phyloP scores from a whole-genome alignment of 2,888 invertebrate genomes.

The Ramazzottius varieornatus region DNA sequence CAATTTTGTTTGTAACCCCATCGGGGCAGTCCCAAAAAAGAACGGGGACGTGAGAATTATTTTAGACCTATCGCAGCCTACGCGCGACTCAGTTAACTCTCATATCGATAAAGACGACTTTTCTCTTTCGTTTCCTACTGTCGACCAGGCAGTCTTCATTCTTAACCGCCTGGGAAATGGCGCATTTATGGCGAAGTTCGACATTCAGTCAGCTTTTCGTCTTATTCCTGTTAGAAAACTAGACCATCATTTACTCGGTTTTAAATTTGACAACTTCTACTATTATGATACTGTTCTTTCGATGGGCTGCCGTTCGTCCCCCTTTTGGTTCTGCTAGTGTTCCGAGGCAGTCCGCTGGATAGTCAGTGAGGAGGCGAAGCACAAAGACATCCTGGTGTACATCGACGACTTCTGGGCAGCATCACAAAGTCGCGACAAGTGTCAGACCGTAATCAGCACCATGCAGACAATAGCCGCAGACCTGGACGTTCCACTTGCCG shows the following conservation, averaged over 20 bases:
- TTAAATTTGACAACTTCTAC: background rate
- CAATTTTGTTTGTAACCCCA: background rate
- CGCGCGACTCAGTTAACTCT: background rate
- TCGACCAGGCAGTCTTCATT: background rate
- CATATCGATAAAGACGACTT: background rate
- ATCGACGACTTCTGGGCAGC: too few species aligned
- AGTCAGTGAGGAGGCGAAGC: background rate
- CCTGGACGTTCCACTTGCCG: background rate
- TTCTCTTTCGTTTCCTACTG: background rate
- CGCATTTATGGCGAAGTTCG: conserved; percentile 4
- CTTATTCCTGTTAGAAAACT: background rate
- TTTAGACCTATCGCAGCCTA: background rate
- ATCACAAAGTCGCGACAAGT: too few species aligned
- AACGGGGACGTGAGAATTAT: background rate
- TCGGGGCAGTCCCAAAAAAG: background rate
- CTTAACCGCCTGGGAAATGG: background rate
- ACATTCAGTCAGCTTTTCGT: conserved; percentile 3
- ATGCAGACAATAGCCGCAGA: too few species aligned
- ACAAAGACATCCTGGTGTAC: background rate
- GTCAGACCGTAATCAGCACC: too few species aligned
- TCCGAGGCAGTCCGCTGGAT: background rate
- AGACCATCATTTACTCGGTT: conserved; percentile 3
- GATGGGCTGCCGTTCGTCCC: background rate
- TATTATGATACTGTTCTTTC: background rate
- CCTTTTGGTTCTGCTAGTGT: background rate